Evolutionary conservation across 2,113 vertebrate genomes (phyloP).

Genomic region (Phrynosoma platyrhinos): DNA sequence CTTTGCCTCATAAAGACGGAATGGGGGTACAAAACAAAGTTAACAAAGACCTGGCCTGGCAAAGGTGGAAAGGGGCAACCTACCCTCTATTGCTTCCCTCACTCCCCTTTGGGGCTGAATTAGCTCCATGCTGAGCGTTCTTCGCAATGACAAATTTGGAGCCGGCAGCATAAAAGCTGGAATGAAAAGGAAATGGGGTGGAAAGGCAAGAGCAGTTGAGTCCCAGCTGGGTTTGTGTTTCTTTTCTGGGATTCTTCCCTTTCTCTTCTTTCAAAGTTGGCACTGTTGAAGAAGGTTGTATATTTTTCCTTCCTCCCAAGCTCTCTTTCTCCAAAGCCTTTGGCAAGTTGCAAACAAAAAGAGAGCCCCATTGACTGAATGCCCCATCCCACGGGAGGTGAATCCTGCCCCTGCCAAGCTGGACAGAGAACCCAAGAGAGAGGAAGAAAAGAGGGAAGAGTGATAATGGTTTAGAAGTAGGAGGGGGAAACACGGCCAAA

Average conservation of each 20-base stretch:
- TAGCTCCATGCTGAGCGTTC: constrained; percentile 6
- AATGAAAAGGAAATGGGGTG: constrained; percentile 24
- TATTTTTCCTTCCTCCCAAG: not conserved
- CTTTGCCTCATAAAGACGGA: not conserved
- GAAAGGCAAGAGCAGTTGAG: constrained; percentile 35
- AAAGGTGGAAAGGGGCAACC: not conserved
- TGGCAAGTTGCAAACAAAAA: constrained; percentile 58
- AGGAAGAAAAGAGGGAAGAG: constrained; percentile 55
- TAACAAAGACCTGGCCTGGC: rapidly evolving
- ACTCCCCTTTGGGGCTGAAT: constrained; percentile 22
- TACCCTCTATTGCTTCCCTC: not conserved
- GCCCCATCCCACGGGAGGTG: constrained; percentile 27
- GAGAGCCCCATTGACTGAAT: constrained; percentile 45
- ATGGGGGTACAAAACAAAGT: not conserved
- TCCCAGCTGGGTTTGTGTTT: constrained; percentile 19
- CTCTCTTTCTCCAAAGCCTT: constrained; percentile 39
- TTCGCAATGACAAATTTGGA: constrained; percentile 50
- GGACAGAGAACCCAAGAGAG: constrained; percentile 45
- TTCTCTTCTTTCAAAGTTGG: constrained; percentile 46
- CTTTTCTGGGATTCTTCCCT: constrained; percentile 45
- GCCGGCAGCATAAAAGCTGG: constrained; percentile 24
- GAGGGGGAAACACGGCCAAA: constrained; percentile 18
- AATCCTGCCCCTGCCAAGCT: not conserved
- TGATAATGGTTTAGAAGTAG: constrained; percentile 31
- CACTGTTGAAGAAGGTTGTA: constrained; percentile 29